These are phyloP conservation scores for Papilio elwesi DNA, from an alignment of 2,888 invertebrate species.

Conservation along the genomic window DNA sequence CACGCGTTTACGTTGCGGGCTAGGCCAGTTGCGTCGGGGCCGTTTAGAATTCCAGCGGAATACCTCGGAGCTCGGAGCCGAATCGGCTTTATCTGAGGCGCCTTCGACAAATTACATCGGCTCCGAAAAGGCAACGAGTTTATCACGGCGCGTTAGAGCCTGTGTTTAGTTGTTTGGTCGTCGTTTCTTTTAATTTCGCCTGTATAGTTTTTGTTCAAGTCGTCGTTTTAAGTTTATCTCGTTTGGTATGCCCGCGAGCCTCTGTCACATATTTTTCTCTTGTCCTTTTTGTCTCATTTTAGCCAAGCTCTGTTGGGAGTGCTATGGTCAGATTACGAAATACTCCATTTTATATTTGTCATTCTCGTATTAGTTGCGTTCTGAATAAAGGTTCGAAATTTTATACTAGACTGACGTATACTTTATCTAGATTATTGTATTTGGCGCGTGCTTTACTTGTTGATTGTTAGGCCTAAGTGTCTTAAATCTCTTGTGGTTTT, in stretches of 20 bases:
- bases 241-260: slow-evolving; percentile 64
- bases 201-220: slow-evolving; percentile 75
- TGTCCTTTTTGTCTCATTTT: slow-evolving; percentile 55
- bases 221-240: slow-evolving; percentile 75
- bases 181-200: slow-evolving; percentile 80
- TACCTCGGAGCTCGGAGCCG: slow-evolving; percentile 62
- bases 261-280: slow-evolving; percentile 68
- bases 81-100: slow-evolving; percentile 80
- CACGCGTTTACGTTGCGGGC: slow-evolving; percentile 51
- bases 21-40: slow-evolving; percentile 53
- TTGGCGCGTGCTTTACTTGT: too few species aligned
- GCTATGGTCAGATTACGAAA: slow-evolving; percentile 49
- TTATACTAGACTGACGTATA: background rate
- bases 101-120: slow-evolving; percentile 82
- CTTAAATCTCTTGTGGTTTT: too few species aligned
- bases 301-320: slow-evolving; percentile 48
- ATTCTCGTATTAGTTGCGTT: slow-evolving; percentile 28
- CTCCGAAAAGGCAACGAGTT: slow-evolving; percentile 74
- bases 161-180: slow-evolving; percentile 78
- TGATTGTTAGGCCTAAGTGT: too few species aligned
- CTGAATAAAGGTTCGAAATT: background rate
- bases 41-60: slow-evolving; percentile 70
- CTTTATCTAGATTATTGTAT: background rate
- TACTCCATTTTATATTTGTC: slow-evolving; percentile 46
- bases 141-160: slow-evolving; percentile 76